These are phyloP conservation scores for Eristalis arbustorum DNA, from an alignment of 2,888 invertebrate genomes.

Conservation along the genomic window DNA sequence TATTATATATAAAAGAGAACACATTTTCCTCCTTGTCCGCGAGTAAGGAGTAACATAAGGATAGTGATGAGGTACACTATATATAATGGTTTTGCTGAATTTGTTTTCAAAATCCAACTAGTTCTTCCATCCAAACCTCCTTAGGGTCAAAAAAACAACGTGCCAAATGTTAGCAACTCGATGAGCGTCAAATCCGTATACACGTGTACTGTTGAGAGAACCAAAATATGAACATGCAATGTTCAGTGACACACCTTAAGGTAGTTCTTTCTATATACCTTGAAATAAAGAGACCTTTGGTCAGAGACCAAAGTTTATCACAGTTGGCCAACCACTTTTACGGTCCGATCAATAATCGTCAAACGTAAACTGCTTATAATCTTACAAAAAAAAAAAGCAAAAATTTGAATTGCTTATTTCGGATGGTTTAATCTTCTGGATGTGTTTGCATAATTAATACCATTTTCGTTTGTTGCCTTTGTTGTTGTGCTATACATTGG, in stretches of 20 bases:
- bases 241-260: not conserved
- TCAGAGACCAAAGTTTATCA: not conserved
- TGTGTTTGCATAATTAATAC: slow-evolving; percentile 27
- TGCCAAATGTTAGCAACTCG: no score
- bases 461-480: not conserved
- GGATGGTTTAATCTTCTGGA: slow-evolving; percentile 15
- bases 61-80: no score
- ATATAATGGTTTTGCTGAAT: no score
- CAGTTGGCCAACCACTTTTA: not conserved
- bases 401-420: slow-evolving; percentile 34
- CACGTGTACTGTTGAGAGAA: not conserved
- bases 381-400: not conserved
- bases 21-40: no score
- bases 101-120: no score
- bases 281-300: not conserved
- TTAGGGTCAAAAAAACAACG: no score
- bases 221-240: not conserved
- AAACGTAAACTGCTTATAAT: not conserved
- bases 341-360: not conserved
- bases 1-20: no score
- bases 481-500: not conserved
- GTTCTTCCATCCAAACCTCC: no score
- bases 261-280: not conserved
- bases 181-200: no score
- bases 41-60: no score